phyloP scores from a whole-genome alignment of 2,797 vertebrate species.

The Clarias platycephalus region DNA sequence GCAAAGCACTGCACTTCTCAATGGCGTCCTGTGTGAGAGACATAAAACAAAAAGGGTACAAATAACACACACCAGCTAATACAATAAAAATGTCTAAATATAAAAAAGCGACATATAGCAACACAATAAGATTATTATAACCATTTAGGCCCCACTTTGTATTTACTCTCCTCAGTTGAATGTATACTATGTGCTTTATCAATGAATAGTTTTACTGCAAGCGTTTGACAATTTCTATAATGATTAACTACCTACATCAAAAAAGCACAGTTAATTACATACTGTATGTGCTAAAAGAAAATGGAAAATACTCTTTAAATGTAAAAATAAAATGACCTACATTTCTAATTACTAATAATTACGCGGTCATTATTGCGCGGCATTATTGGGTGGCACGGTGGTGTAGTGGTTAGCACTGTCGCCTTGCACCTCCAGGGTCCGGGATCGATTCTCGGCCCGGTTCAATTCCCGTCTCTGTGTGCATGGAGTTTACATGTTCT shows the following conservation, averaged over 20 bases:
- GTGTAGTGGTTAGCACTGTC: no score
- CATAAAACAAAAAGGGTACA: neutral
- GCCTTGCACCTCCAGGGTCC: no score
- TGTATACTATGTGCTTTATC: neutral
- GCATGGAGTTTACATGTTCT: no score
- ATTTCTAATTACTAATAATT: neutral
- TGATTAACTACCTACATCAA: no score
- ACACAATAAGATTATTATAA: neutral
- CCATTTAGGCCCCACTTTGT: neutral
- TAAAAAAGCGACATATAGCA: neutral
- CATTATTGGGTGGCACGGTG: neutral
- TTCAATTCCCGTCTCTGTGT: no score
- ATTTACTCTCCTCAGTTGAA: neutral
- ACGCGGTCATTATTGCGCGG: neutral
- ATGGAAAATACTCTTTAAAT: neutral
- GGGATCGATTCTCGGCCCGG: no score
- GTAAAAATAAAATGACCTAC: neutral
- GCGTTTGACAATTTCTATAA: neutral
- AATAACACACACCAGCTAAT: neutral
- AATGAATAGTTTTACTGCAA: neutral
- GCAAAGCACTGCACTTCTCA: conserved; percentile 93
- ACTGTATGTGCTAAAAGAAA: neutral
- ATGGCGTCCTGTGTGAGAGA: conserved; percentile 81
- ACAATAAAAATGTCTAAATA: neutral
- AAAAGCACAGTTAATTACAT: neutral